Base-by-base conservation (phyloP, 2,888 invertebrate species). In the Heliothis peltigera region DNA sequence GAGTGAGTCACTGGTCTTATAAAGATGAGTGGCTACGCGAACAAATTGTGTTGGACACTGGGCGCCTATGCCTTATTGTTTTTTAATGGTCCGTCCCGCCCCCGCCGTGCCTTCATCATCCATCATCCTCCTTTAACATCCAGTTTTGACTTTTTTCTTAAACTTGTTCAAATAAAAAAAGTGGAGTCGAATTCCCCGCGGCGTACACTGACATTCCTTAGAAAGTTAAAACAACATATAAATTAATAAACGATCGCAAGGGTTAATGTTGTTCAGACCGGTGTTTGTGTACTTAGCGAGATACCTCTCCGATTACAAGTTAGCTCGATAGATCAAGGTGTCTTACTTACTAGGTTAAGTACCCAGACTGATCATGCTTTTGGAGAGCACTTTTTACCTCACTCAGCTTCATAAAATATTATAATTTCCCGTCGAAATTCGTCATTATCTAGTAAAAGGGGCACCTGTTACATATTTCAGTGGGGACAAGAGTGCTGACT, bases 1-100 rank as follows among this genome's bases (percentile, higher is more conserved):
- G 28, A 19, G 12, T 22, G 22, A 47, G n/a, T 32, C 56, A 61
- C 61, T 63, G 44, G 71, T 74, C n/a, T 79, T 91, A 93, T 92
- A 86, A 89, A 94, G 93, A 90, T 85, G 87, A 89, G 88, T 85
- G 84, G 73, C 80, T 70, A 75, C 55, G 83, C 79, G 83, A 88
- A 91, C 92, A 93, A 93, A 94, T 94, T 92, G 92, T 86, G 84
- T 82, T 85, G 87, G 94, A 94, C 94, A 91, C 86, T 85, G 87
- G 85, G 87, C 87, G 89, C 82, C 85, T 85, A 87, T 86, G 84
- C 84, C 87, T 94, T 94, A 95, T 94, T 93, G 94, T 95, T 93
- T 94, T 94, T 92, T 94, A 95, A 94, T 93, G 86, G 89, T 44
- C 84, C 83, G 89, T 73, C 87, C 93, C 92, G 91, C 92, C 92